Base-by-base conservation (phyloP, 2,888 invertebrate species). In the Coelogynopora nodosa region DNA sequence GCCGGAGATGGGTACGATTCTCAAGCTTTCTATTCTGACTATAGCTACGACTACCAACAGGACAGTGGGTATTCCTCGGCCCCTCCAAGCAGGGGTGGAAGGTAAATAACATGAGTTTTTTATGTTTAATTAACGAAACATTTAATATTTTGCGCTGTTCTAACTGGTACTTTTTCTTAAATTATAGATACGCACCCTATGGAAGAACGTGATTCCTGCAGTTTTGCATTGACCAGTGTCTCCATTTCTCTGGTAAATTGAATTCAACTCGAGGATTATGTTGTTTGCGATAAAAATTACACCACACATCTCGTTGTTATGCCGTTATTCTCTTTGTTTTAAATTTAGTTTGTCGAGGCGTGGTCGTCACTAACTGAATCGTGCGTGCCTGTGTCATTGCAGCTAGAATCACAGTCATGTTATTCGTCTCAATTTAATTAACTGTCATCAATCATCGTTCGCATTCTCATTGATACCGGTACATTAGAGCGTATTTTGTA, bases 331-430 rank as follows among this genome's bases (percentile, higher is more conserved):
- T 74, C 23, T 74, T 74, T 74, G 23, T 74, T 26, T 74, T 74
- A 74, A 74, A 74, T 74, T 74, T 74, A 74, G 74, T 74, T 49
- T 74, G 23, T 74, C 74, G 23, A 13, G 74, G 74, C 74, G 74
- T 74, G 74, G 74, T 74, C 74, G 23, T 74, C 74, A 74, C 5
- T 74, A 74, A 13, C 74, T 23, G 74, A 74, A 74, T 74, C 74
- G 74, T 74, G 74, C 74, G 74, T 23, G 27, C 74, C 10, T 74
- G 74, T 74, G 27, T 74, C 74, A 23, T 74, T 74, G 74, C 74
- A 23, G 74, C 74, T 74, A 74, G 74, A 74, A 74, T 74, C 74
- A 74, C 18, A 74, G 2, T 2, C 74, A 5, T 74, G 74, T 74
- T 18, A 49, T 49, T 74, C 74, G 74, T 74, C 74, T n/a, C 74